Conservation (phyloP, 2,888 invertebrate species). For the Dioctria linearis region DNA sequence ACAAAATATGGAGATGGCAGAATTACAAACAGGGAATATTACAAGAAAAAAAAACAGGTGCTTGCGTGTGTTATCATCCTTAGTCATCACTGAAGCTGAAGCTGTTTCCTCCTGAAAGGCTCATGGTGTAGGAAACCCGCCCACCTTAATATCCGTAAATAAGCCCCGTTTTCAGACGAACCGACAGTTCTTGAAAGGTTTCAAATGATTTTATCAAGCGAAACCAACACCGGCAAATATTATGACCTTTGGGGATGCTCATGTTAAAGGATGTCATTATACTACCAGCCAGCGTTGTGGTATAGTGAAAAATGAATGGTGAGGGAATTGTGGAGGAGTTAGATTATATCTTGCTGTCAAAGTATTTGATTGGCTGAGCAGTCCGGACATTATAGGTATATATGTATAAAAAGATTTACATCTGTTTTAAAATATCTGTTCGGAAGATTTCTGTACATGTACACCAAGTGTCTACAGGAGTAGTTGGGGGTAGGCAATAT, state of each 20-base stretch:
- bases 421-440: too few species aligned
- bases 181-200: constrained; percentile 18
- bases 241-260: constrained; percentile 42
- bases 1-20: neutral
- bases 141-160: constrained; percentile 27
- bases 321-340: too few species aligned
- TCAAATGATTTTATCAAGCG: constrained; percentile 34
- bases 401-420: too few species aligned
- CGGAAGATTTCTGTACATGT: too few species aligned
- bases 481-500: too few species aligned
- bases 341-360: too few species aligned
- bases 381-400: too few species aligned
- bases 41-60: constrained; percentile 15
- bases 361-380: too few species aligned
- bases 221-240: constrained; percentile 29
- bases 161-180: neutral
- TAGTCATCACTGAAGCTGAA: constrained; percentile 31
- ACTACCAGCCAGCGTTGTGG: neutral
- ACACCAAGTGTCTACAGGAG: too few species aligned
- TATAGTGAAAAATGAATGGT: too few species aligned
- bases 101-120: neutral
- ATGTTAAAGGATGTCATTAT: constrained; percentile 25
- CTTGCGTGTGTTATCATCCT: constrained; percentile 42
- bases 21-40: constrained; percentile 24
- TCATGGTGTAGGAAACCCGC: neutral